phyloP scores from a whole-genome alignment of 2,113 vertebrate genomes.

The Rynchops niger region DNA sequence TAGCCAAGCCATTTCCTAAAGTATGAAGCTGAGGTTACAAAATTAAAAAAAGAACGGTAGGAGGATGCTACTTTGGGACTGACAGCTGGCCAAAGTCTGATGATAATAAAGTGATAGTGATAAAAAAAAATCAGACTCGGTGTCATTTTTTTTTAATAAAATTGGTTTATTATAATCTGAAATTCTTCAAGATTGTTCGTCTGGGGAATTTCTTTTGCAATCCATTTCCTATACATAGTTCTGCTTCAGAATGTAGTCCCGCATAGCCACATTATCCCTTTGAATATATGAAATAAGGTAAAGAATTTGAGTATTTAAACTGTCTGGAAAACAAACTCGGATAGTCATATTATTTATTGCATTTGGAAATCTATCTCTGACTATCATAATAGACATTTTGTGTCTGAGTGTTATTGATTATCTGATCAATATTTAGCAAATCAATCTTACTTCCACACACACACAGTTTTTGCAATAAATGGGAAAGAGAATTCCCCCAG shows the following conservation, averaged over 20 bases:
- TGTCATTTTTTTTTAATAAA: background rate
- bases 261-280: background rate
- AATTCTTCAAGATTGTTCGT: background rate
- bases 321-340: background rate
- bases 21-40: background rate
- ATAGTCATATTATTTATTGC: background rate
- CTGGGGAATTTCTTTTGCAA: background rate
- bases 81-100: background rate
- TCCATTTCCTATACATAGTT: background rate
- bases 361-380: background rate
- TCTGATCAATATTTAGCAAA: background rate
- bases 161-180: background rate
- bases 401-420: background rate
- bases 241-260: background rate
- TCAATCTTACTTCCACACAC: fast-evolving
- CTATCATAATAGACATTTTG: background rate
- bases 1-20: background rate
- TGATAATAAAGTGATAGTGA: background rate
- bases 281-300: background rate
- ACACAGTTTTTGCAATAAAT: background rate
- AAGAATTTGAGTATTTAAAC: background rate
- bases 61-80: background rate
- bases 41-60: background rate
- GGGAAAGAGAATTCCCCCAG: background rate
- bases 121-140: background rate